These are phyloP conservation scores for Meliscaeva auricollis DNA, from an alignment of 2,888 invertebrate species.

Conservation along the genomic window DNA sequence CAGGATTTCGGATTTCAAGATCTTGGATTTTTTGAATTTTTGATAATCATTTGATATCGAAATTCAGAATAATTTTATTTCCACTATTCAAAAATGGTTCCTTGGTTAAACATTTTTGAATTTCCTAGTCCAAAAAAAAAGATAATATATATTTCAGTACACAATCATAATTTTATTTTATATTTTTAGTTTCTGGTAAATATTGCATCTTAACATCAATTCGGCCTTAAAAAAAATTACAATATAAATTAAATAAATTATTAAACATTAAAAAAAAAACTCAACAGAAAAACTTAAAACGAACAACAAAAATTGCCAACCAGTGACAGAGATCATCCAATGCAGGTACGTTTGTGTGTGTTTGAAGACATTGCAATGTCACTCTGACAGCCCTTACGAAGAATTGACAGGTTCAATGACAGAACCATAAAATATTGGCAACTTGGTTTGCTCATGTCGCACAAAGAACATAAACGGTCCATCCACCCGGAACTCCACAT, in stretches of 20 bases:
- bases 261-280: neutral
- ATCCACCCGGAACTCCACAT: conserved; percentile 84
- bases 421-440: conserved; percentile 88
- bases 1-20: too few species aligned
- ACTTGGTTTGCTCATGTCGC: conserved; percentile 85
- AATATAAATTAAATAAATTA: conserved; percentile 5
- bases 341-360: neutral
- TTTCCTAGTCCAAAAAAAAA: neutral
- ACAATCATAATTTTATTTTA: neutral
- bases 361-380: too few species aligned
- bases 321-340: conserved; percentile 17
- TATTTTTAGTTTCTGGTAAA: neutral
- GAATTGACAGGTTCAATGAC: conserved; percentile 84
- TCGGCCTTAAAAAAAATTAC: neutral
- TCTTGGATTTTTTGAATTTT: too few species aligned
- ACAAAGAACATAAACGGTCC: conserved; percentile 88
- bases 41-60: too few species aligned
- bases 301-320: conserved; percentile 14
- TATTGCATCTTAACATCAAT: conserved; percentile 9
- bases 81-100: too few species aligned
- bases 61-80: too few species aligned
- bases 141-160: neutral
- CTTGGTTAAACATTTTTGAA: too few species aligned
- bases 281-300: too few species aligned
- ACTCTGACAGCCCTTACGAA: too few species aligned